phyloP scores from a whole-genome alignment of 2,797 vertebrate genomes.

The Hoplostethus atlanticus region DNA sequence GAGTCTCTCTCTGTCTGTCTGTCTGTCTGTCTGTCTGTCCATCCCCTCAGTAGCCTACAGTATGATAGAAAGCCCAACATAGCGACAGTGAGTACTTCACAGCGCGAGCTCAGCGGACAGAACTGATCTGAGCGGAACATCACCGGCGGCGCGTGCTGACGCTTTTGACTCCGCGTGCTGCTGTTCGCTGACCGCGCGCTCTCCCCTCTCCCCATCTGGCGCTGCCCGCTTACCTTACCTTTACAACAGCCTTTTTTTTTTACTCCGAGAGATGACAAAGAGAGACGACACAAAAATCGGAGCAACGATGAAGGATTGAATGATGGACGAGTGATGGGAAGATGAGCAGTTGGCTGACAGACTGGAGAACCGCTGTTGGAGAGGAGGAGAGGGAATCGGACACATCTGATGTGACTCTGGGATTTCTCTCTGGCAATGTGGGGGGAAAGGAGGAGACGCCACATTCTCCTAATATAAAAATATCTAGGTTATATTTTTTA shows the following conservation, averaged over 20 bases:
- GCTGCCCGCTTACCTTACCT: constrained; percentile 15
- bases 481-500: too few relatives aligned
- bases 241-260: background rate
- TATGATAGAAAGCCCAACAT: too few relatives aligned
- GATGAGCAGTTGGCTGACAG: constrained; percentile 13
- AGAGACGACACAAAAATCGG: background rate
- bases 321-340: constrained; percentile 47
- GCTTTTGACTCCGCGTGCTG: constrained; percentile 22
- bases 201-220: constrained; percentile 25
- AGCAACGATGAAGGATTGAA: constrained; percentile 6
- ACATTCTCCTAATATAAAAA: constrained; percentile 11
- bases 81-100: constrained; percentile 19
- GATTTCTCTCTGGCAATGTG: constrained; percentile 36
- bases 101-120: constrained; percentile 33
- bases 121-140: constrained; percentile 19
- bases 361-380: constrained; percentile 61
- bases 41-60: constrained; percentile 10
- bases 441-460: constrained; percentile 4
- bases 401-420: constrained; percentile 60
- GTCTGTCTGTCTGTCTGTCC: constrained; percentile 7
- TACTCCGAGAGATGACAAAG: constrained; percentile 1
- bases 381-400: constrained; percentile 19
- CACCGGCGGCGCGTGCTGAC: constrained; percentile 28
- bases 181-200: background rate
- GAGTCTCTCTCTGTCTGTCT: background rate